Conservation (phyloP, 2,888 invertebrate genomes). For the Psococerastis gibbosa region DNA sequence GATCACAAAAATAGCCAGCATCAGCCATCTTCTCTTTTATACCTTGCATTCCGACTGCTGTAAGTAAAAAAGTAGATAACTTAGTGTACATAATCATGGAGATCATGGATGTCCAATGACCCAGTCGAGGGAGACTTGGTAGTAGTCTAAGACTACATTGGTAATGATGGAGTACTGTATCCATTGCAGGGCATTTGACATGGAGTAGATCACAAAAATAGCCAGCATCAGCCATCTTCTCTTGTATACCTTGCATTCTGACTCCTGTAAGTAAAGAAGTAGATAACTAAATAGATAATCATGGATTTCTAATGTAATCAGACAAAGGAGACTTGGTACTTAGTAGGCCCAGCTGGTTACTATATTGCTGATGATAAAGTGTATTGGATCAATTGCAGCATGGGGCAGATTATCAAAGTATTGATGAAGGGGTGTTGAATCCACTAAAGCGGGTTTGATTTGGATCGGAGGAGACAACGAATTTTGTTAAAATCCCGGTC, state of each 20-base stretch:
- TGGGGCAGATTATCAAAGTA: too few species aligned
- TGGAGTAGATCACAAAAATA: slow-evolving; percentile 76
- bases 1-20: slow-evolving; percentile 67
- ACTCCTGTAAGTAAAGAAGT: slow-evolving; percentile 11
- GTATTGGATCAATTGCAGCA: too few species aligned
- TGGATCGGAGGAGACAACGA: too few species aligned
- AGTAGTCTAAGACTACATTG: slow-evolving; percentile 61
- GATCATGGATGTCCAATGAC: slow-evolving; percentile 96
- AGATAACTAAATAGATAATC: too few species aligned
- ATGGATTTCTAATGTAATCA: too few species aligned
- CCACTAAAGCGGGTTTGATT: too few species aligned
- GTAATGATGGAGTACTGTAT: slow-evolving; percentile 89
- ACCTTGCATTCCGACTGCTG: slow-evolving; percentile 35
- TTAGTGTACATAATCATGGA: slow-evolving; percentile 95
- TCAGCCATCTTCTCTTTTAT: slow-evolving; percentile 64
- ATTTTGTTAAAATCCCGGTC: too few species aligned
- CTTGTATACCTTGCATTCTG: slow-evolving; percentile 45
- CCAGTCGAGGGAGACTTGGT: slow-evolving; percentile 44
- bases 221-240: slow-evolving; percentile 69
- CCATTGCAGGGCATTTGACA: slow-evolving; percentile 91
- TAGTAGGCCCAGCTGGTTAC: too few species aligned
- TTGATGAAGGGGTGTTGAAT: too few species aligned
- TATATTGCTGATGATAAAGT: too few species aligned
- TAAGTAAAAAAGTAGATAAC: too few species aligned
- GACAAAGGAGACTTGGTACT: too few species aligned